Conservation (phyloP, 2,113 vertebrate species). For the Alexandromys fortis region DNA sequence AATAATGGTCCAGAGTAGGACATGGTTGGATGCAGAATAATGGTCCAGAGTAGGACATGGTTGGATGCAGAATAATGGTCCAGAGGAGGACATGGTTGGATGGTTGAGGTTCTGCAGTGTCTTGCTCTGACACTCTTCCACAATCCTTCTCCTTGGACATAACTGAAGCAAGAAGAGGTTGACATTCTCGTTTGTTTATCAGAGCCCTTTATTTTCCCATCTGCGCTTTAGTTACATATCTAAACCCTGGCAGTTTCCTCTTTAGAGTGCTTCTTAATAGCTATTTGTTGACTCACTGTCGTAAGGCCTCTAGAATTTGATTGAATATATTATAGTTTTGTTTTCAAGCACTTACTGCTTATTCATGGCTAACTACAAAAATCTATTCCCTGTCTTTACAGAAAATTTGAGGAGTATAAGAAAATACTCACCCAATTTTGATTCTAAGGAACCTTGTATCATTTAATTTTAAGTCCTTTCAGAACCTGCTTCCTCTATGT, state of each 20-base stretch:
- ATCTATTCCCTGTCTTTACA: neutral
- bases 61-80: too few relatives aligned
- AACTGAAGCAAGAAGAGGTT: neutral
- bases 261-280: neutral
- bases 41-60: conserved; percentile 34
- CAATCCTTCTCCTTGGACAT: conserved; percentile 41
- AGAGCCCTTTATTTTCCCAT: neutral
- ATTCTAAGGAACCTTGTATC: neutral
- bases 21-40: conserved; percentile 40
- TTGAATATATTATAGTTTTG: neutral
- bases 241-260: conserved; percentile 21
- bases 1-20: conserved; percentile 46
- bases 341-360: neutral
- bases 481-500: neutral
- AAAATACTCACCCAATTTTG: neutral
- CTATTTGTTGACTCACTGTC: neutral
- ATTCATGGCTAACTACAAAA: conserved; percentile 1
- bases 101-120: neutral
- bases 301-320: neutral
- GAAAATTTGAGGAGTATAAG: conserved; percentile 6
- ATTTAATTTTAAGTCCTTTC: conserved; percentile 36
- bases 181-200: neutral
- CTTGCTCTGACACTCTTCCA: conserved; percentile 25
- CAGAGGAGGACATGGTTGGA: conserved; percentile 50
- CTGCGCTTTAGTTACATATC: neutral